These are phyloP conservation scores for Fragum whitleyi DNA, from an alignment of 2,888 invertebrate genomes.

Conservation along the genomic window DNA sequence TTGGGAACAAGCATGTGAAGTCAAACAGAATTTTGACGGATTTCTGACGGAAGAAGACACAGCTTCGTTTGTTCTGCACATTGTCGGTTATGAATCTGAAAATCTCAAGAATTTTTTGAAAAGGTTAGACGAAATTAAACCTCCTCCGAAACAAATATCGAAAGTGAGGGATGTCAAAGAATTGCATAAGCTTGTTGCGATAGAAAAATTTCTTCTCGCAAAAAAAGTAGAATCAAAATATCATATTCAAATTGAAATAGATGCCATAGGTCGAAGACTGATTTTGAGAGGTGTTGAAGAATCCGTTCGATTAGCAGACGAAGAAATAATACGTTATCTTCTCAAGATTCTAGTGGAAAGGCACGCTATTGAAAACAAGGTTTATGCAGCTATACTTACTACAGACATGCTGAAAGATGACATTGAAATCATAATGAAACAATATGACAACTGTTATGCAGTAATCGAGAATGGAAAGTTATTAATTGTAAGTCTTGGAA, in stretches of 20 bases:
- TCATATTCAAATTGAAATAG: slow-evolving; percentile 2
- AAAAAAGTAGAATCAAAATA: background rate
- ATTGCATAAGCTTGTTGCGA: slow-evolving; percentile 21
- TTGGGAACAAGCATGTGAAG: slow-evolving; percentile 19
- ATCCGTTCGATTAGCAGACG: slow-evolving; percentile 8
- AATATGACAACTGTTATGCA: background rate
- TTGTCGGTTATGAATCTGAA: slow-evolving; percentile 25
- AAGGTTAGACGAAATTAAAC: slow-evolving; percentile 35
- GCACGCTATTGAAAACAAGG: background rate
- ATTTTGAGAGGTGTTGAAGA: background rate
- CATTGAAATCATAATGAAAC: slow-evolving; percentile 2
- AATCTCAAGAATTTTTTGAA: slow-evolving; percentile 4
- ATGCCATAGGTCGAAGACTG: background rate
- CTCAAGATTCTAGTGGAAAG: background rate
- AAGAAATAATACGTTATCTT: background rate
- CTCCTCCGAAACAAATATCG: slow-evolving; percentile 29
- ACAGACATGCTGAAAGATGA: slow-evolving; percentile 7
- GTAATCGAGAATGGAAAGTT: slow-evolving; percentile 6
- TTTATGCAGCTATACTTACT: background rate
- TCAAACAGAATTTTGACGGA: background rate
- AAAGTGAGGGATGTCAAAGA: slow-evolving; percentile 26
- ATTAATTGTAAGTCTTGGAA: background rate
- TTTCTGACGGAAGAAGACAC: slow-evolving; percentile 17
- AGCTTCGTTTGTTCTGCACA: background rate
- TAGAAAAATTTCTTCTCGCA: slow-evolving; percentile 22